phyloP scores from a whole-genome alignment of 2,888 invertebrate species.

The Netelia inedita region DNA sequence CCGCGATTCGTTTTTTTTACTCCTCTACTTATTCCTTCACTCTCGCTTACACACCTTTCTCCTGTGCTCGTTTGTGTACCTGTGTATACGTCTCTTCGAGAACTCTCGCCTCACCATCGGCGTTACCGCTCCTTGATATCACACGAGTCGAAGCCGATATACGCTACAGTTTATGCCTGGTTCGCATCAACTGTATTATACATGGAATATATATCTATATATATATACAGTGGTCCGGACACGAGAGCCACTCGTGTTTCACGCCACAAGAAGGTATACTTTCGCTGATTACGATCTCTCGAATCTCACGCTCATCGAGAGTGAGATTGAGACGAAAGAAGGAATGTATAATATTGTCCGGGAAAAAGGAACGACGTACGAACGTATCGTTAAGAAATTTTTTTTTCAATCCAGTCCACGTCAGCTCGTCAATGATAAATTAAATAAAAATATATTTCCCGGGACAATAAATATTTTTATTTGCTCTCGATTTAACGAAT shows the following conservation, averaged over 20 bases:
- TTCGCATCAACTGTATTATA: slow-evolving; percentile 36
- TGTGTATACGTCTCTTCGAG: neutral
- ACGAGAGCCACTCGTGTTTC: slow-evolving; percentile 66
- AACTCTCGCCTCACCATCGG: slow-evolving; percentile 52
- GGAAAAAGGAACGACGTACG: slow-evolving; percentile 26
- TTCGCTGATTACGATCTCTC: slow-evolving; percentile 70
- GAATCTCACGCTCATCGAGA: slow-evolving; percentile 63
- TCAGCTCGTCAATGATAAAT: too few species aligned
- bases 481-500: too few species aligned
- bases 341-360: neutral
- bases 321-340: slow-evolving; percentile 48
- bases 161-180: slow-evolving; percentile 33
- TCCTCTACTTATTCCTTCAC: slow-evolving; percentile 58
- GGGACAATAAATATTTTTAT: too few species aligned
- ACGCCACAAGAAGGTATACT: slow-evolving; percentile 66
- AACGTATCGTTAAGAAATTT: slow-evolving; percentile 15
- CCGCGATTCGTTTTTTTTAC: slow-evolving; percentile 37
- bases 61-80: slow-evolving; percentile 42
- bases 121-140: slow-evolving; percentile 62
- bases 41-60: slow-evolving; percentile 68
- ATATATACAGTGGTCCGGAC: slow-evolving; percentile 43
- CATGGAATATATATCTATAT: neutral
- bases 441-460: too few species aligned
- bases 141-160: slow-evolving; percentile 38
- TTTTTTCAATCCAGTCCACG: neutral